Conservation (phyloP, 2,888 invertebrate genomes). For the Dermolepida albohirtum region DNA sequence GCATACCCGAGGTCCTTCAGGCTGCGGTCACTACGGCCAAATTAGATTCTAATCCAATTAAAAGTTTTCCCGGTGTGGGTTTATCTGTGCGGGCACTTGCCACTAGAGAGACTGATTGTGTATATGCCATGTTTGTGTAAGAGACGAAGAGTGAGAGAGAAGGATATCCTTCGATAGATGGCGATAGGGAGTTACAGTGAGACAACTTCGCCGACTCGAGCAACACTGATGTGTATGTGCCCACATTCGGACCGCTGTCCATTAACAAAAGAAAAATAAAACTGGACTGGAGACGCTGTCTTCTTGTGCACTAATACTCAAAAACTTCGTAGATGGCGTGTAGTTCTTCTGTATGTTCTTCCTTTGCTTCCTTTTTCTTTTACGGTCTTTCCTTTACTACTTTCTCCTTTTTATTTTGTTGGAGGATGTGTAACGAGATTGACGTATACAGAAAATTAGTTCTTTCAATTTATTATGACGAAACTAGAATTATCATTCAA, state of each 20-base stretch:
- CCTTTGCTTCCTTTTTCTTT: constrained; percentile 35
- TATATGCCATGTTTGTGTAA: constrained; percentile 19
- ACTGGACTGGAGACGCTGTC: constrained; percentile 40
- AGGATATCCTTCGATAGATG: neutral
- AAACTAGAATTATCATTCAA: neutral
- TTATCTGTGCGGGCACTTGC: constrained; percentile 49
- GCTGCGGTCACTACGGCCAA: constrained; percentile 64
- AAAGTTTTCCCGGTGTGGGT: constrained; percentile 63
- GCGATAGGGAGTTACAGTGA: constrained; percentile 35
- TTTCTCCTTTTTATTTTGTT: constrained; percentile 22
- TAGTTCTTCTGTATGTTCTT: constrained; percentile 7
- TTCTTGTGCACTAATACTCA: constrained; percentile 5
- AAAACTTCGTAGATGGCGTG: constrained; percentile 14
- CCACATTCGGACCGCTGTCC: constrained; percentile 48
- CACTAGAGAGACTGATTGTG: constrained; percentile 36
- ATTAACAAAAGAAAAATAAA: constrained; percentile 55
- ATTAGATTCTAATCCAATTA: constrained; percentile 68
- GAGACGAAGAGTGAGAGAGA: constrained; percentile 6
- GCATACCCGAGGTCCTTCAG: constrained; percentile 50
- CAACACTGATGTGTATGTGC: constrained; percentile 61
- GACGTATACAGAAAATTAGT: constrained; percentile 47
- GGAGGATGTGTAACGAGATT: constrained; percentile 34
- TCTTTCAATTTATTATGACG: constrained; percentile 47
- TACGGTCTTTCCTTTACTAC: constrained; percentile 13
- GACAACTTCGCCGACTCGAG: constrained; percentile 52